A percentile compares a stretch with the other conserved stretches of the same genome.
Evolutionary conservation across 2,888 invertebrate species (phyloP).

Genomic region (Euzetes globulus): DNA sequence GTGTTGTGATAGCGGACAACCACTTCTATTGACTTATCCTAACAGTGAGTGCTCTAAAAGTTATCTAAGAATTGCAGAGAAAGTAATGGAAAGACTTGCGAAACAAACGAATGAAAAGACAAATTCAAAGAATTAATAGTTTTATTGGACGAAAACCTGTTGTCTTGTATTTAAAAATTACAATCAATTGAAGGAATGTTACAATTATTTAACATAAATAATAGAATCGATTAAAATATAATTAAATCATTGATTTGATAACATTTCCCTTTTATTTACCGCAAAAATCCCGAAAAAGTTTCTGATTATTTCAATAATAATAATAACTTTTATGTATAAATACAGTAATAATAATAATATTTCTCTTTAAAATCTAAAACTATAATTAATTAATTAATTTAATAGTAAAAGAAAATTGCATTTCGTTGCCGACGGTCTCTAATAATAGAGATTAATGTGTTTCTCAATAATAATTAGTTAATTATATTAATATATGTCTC

Average conservation of each 20-base stretch:
- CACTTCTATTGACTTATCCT: conserved; percentile 56
- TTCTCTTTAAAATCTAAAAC: conserved; percentile 20
- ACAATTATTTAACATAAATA: conserved; percentile 9
- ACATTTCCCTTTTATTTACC: conserved; percentile 6
- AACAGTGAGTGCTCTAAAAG: conserved; percentile 21
- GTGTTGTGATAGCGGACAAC: conserved; percentile 65
- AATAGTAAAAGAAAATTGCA: conserved; percentile 12
- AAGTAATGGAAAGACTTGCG: conserved; percentile 16
- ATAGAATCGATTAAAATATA: neutral
- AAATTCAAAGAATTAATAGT: neutral
- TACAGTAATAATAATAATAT: conserved; percentile 8
- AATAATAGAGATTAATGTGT: conserved; percentile 12
- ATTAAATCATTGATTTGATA: neutral
- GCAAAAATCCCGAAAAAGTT: neutral
- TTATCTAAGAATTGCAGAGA: conserved; percentile 23
- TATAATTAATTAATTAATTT: neutral
- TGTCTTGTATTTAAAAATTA: neutral
- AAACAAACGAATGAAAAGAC: conserved; percentile 23
- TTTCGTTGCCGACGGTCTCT: conserved; percentile 20
- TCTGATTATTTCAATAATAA: conserved; percentile 4
- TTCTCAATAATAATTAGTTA: neutral
- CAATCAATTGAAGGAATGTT: conserved; percentile 11
- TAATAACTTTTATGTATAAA: neutral
- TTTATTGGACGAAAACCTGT: neutral
- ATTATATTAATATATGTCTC: neutral